Percentiles rank a stretch among this genome's conserved stretches.
phyloP scores from a whole-genome alignment of 2,888 invertebrate species.

The Tuberolachnus salignus region DNA sequence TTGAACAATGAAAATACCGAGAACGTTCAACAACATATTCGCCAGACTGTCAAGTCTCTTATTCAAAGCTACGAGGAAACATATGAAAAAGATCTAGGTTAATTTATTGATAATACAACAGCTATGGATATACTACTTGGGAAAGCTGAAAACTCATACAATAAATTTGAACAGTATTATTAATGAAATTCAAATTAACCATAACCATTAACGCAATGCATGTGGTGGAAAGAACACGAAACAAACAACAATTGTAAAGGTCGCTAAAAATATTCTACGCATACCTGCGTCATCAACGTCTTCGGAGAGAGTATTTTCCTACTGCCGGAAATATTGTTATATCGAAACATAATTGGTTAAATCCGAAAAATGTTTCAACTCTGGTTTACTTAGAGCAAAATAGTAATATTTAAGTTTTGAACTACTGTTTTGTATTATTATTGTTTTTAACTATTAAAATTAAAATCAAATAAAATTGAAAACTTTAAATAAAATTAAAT shows the following conservation, averaged over 20 bases:
- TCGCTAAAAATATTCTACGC: constrained; percentile 10
- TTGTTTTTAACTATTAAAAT: constrained; percentile 1
- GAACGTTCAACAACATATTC: constrained; percentile 1
- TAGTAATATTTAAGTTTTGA: constrained; percentile 12
- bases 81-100: neutral
- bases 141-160: neutral
- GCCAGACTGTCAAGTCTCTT: neutral
- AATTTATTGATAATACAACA: neutral
- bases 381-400: constrained; percentile 20
- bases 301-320: constrained; percentile 23
- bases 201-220: neutral
- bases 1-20: constrained; percentile 7
- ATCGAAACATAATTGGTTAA: constrained; percentile 12
- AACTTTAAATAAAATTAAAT: no score
- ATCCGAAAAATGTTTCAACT: constrained; percentile 11
- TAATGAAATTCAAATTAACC: constrained; percentile 10
- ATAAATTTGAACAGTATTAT: constrained; percentile 21
- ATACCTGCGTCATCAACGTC: constrained; percentile 1
- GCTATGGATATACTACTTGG: constrained; percentile 18
- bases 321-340: constrained; percentile 14
- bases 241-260: constrained; percentile 12
- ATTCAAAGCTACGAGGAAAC: constrained; percentile 1
- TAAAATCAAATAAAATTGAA: no score
- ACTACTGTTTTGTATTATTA: neutral
- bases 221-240: constrained; percentile 7